These are phyloP conservation scores for Cyphomyrmex costatus DNA, from an alignment of 1,140 invertebrate genomes.

Conservation along the genomic window DNA sequence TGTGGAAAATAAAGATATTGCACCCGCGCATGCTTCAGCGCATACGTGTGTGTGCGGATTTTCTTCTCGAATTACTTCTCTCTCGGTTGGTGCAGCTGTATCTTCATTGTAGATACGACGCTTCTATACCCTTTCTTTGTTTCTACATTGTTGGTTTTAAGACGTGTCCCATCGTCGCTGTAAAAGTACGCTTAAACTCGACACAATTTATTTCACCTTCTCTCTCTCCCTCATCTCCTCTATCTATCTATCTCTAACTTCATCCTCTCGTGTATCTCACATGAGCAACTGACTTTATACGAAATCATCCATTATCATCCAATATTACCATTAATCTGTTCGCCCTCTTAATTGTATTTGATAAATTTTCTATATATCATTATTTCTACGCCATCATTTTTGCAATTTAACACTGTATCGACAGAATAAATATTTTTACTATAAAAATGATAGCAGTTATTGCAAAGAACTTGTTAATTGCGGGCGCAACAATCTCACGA, in stretches of 20 bases:
- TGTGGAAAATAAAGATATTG: neutral
- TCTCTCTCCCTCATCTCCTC: conserved; percentile 11
- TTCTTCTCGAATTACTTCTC: conserved; percentile 26
- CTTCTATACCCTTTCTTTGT: conserved; percentile 26
- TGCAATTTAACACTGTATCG: neutral
- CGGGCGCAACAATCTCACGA: conserved; percentile 10
- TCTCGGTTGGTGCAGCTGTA: conserved; percentile 38
- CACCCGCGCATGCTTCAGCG: too few relatives aligned
- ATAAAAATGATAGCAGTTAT: conserved; percentile 6
- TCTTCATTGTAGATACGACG: neutral
- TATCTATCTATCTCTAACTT: neutral
- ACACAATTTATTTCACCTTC: conserved; percentile 77
- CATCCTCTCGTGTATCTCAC: conserved; percentile 5
- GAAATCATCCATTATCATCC: neutral
- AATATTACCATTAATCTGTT: neutral
- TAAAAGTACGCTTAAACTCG: conserved; percentile 72
- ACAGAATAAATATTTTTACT: neutral
- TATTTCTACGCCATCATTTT: neutral
- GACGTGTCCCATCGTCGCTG: conserved; percentile 55
- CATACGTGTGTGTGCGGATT: neutral
- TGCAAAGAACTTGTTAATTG: conserved; percentile 33
- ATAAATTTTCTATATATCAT: neutral
- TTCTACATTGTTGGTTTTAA: conserved; percentile 68
- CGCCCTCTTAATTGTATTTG: neutral
- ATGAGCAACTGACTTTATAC: conserved; percentile 27